phyloP scores from a whole-genome alignment of 1,140 invertebrate species.

The Heliconius himera region DNA sequence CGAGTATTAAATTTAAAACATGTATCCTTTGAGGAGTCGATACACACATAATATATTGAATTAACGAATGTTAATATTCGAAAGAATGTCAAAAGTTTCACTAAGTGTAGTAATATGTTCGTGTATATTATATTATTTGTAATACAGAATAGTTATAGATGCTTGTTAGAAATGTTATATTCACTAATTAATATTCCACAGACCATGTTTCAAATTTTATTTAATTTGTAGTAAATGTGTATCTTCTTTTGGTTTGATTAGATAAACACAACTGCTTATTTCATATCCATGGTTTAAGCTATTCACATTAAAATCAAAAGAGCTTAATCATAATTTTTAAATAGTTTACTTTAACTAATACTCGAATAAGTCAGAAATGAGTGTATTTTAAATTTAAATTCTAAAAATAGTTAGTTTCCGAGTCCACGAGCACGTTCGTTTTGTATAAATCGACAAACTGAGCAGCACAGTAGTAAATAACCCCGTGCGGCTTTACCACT shows the following conservation, averaged over 20 bases:
- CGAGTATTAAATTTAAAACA: slow-evolving; percentile 39
- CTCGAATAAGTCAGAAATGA: neutral
- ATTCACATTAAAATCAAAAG: neutral
- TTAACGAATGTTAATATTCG: neutral
- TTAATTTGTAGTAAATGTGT: too few relatives aligned
- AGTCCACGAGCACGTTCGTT: neutral
- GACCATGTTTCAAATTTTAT: too few relatives aligned
- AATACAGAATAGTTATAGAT: too few relatives aligned
- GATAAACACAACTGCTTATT: neutral
- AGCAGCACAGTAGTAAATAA: slow-evolving; percentile 1
- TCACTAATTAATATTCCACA: too few relatives aligned
- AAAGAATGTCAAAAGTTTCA: neutral
- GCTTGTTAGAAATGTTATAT: too few relatives aligned
- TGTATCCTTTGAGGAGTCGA: slow-evolving; percentile 18
- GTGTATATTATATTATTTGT: too few relatives aligned
- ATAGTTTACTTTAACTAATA: neutral
- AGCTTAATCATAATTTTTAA: neutral
- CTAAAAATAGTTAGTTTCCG: neutral
- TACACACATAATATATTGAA: neutral
- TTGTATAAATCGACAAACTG: slow-evolving; percentile 8
- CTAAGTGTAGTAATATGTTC: too few relatives aligned
- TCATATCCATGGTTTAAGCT: neutral
- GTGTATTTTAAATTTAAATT: neutral
- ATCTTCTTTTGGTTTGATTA: too few relatives aligned
- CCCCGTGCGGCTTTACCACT: slow-evolving; percentile 6